Evolutionary conservation across 1,140 invertebrate species (phyloP), one percentile per base, ranked within the genome.

Genomic region (Leptinotarsa lineolata): DNA sequence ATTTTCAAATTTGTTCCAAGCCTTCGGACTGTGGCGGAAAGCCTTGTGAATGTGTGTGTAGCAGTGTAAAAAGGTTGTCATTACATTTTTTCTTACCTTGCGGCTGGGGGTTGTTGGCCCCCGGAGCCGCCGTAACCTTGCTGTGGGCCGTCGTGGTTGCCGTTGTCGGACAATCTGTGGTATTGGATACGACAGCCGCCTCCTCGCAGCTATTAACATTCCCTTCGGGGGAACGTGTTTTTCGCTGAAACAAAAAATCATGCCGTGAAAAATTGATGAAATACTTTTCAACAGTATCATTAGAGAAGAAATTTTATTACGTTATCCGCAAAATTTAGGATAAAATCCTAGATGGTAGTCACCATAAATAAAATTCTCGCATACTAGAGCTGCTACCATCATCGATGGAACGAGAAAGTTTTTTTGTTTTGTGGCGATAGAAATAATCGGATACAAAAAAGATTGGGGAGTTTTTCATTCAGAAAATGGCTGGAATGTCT

Each of bases 131-230:
- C 83, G 86, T 84, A 85, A 88, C 86, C 85, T 93, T 93, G 86
- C 91, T 92, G 86, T 92, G 92, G 80, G 92, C 90, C 88, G 93
- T 92, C 89, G 93, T 93, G 85, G 89, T 90, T 86, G 86, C 82
- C 85, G 85, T 78, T 74, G 74, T 78, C 73, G 72, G 78, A 77
- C 74, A 81, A 76, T 81, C 81, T 72, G 78, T 78, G 74, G 70
- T 80, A 61, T 78, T 78, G 80, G 74, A 72, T 69, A 72, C 63
- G 13, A 45, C 21, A 18, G 45, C 24, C 59, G 54, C 61, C 72
- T 60, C 63, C 46, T 44, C 83, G 76, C 81, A 77, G 79, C 83
- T 80, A 80, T 89, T 88, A 88, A 85, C 88, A 89, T 90, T 88
- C 89, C 88, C 66, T 71, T 61, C 67, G 77, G 87, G 87, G 79